These are phyloP conservation scores for Anhinga rufa DNA, from an alignment of 2,113 vertebrate genomes.

Conservation along the genomic window DNA sequence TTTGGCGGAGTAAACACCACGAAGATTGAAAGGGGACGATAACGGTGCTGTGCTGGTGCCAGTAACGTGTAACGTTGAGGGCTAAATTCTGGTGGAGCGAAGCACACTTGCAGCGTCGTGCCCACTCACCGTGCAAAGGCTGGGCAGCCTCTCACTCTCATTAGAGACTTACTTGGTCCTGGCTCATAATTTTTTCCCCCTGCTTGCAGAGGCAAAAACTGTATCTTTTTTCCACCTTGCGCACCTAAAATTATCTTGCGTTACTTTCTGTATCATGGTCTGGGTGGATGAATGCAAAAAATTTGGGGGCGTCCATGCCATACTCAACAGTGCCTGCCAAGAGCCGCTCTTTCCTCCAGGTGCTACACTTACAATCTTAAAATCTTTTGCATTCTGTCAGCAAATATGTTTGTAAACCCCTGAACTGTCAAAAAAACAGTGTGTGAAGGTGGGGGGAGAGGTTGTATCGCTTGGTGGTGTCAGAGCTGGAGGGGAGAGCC, in stretches of 20 bases:
- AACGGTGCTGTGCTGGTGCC: not conserved
- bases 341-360: not conserved
- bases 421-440: not conserved
- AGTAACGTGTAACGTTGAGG: rapidly evolving
- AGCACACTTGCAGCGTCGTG: not conserved
- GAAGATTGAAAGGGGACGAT: not conserved
- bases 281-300: not conserved
- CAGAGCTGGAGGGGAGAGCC: not conserved
- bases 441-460: not conserved
- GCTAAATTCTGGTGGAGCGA: not conserved
- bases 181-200: not conserved
- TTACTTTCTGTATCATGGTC: not conserved
- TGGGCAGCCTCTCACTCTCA: not conserved
- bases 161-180: not conserved
- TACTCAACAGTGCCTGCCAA: not conserved
- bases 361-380: not conserved
- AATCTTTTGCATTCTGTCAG: not conserved
- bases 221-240: not conserved
- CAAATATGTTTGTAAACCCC: not conserved
- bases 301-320: not conserved
- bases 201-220: not conserved
- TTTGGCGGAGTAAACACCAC: not conserved
- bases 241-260: not conserved
- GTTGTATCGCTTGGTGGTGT: not conserved
- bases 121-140: not conserved